Percentiles rank a stretch among this genome's conserved stretches.
Evolutionary conservation across 2,797 vertebrate genomes (phyloP).

Genomic region (Diceros bicornis): DNA sequence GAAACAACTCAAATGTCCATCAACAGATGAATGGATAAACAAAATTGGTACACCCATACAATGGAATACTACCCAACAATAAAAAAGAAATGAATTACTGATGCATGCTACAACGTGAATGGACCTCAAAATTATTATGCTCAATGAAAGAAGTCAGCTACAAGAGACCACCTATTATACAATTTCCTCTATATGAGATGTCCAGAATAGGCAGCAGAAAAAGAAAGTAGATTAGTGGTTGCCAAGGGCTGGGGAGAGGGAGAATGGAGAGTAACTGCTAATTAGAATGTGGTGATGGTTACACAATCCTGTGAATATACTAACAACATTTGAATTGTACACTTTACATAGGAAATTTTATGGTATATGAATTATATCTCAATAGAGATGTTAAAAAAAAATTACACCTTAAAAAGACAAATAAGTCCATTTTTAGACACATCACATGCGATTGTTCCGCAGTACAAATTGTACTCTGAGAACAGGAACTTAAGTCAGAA

Average conservation of each 20-base stretch:
- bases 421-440: not conserved
- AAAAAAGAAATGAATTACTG: not conserved
- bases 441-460: not conserved
- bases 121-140: not conserved
- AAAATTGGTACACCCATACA: not conserved
- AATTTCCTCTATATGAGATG: not conserved
- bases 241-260: not conserved
- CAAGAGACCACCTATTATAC: not conserved
- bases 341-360: slow-evolving; percentile 27
- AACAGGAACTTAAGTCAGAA: not conserved
- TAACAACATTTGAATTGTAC: not conserved
- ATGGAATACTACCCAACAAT: not conserved
- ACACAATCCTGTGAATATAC: not conserved
- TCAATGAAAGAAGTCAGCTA: not conserved
- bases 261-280: not conserved
- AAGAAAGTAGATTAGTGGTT: not conserved
- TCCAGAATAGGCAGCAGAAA: not conserved
- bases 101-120: not conserved
- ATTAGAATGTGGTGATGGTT: not conserved
- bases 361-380: not conserved
- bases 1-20: not conserved
- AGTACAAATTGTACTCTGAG: not conserved
- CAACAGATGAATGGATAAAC: not conserved
- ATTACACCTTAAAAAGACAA: not conserved
- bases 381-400: slow-evolving; percentile 8